Percentiles rank a stretch among this genome's conserved stretches.
phyloP scores from a whole-genome alignment of 1,140 invertebrate genomes.

The Druon quercuslanigerum region DNA sequence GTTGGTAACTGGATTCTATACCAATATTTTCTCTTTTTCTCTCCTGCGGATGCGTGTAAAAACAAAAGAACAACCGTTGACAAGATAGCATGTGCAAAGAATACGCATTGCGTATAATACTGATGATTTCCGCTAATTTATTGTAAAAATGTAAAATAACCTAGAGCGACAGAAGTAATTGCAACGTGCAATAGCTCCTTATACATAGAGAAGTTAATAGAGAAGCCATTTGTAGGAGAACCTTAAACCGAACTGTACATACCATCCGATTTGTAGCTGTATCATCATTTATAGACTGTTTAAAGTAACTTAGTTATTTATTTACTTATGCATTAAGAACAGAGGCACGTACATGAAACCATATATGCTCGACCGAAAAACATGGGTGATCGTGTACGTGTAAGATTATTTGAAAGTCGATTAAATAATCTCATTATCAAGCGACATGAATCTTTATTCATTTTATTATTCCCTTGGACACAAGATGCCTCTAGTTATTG shows the following conservation, averaged over 20 bases:
- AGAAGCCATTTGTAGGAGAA: slow-evolving; percentile 56
- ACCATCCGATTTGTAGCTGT: slow-evolving; percentile 64
- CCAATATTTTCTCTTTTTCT: slow-evolving; percentile 5
- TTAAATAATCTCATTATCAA: slow-evolving; percentile 73
- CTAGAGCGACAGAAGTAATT: slow-evolving; percentile 62
- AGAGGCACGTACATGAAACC: slow-evolving; percentile 40
- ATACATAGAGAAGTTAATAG: slow-evolving; percentile 57
- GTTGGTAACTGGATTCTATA: slow-evolving; percentile 12
- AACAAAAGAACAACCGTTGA: slow-evolving; percentile 39
- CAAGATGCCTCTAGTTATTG: no score
- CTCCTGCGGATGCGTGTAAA: slow-evolving; percentile 9
- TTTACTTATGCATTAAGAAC: slow-evolving; percentile 65
- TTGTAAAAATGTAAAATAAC: slow-evolving; percentile 72
- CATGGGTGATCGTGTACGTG: slow-evolving; percentile 57
- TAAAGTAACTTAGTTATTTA: slow-evolving; percentile 76
- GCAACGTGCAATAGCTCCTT: slow-evolving; percentile 70
- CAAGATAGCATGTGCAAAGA: neutral
- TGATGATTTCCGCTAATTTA: slow-evolving; percentile 67
- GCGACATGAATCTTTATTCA: slow-evolving; percentile 10
- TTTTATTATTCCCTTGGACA: slow-evolving; percentile 17
- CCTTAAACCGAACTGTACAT: slow-evolving; percentile 66
- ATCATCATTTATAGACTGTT: slow-evolving; percentile 74
- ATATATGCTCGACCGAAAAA: slow-evolving; percentile 1
- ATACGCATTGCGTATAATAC: neutral
- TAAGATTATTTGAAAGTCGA: slow-evolving; percentile 73